Evolutionary conservation across 2,888 invertebrate species (phyloP).

Genomic region (Camponotus fellah): DNA sequence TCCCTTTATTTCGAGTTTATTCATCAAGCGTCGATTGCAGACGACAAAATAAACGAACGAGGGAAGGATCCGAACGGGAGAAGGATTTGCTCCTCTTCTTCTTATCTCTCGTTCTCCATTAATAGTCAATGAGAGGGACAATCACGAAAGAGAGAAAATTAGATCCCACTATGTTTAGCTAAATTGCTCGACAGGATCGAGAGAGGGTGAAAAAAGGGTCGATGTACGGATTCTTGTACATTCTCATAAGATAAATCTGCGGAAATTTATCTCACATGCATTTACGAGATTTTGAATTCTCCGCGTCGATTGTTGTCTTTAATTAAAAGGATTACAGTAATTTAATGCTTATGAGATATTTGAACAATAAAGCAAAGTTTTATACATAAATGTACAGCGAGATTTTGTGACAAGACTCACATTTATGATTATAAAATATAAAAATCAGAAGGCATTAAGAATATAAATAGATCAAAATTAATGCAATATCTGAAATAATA

Average conservation of each 20-base stretch:
- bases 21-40: constrained; percentile 63
- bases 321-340: constrained; percentile 19
- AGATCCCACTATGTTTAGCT: constrained; percentile 51
- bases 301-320: not conserved
- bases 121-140: constrained; percentile 66
- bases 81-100: constrained; percentile 44
- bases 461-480: not conserved
- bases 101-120: constrained; percentile 36
- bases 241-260: not conserved
- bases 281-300: constrained; percentile 17
- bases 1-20: constrained; percentile 51
- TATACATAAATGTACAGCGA: not conserved
- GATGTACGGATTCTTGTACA: constrained; percentile 8
- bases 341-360: not conserved
- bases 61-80: constrained; percentile 36
- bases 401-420: not conserved
- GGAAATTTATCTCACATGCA: constrained; percentile 6
- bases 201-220: constrained; percentile 3
- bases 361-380: constrained; percentile 3
- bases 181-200: not conserved
- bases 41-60: constrained; percentile 54
- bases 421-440: not conserved
- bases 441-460: not conserved
- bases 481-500: not conserved
- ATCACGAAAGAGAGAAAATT: constrained; percentile 52